A percentile compares a stretch with the other conserved stretches of the same genome.
Evolutionary conservation across 2,113 vertebrate species (phyloP).

Genomic region (Paralichthys olivaceus): DNA sequence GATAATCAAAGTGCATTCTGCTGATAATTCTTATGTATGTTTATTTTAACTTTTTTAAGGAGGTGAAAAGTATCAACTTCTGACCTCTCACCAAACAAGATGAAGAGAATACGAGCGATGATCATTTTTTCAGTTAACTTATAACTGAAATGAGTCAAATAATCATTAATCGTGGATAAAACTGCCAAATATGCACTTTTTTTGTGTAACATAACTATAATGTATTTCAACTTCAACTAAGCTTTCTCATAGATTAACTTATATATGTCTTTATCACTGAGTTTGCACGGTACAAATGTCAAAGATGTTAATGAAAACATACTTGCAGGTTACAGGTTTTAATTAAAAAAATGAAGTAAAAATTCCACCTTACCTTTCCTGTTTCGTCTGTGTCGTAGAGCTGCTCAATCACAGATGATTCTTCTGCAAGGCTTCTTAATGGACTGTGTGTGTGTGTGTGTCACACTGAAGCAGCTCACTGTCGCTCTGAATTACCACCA

Average conservation of each 20-base stretch:
- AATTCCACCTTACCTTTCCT: conserved; percentile 62
- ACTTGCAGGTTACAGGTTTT: neutral
- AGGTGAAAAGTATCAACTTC: neutral
- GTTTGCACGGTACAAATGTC: too few relatives aligned
- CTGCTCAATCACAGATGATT: conserved; percentile 27
- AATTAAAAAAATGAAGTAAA: neutral
- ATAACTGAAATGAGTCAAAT: too few relatives aligned
- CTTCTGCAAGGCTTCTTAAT: conserved; percentile 37
- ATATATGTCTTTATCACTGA: too few relatives aligned
- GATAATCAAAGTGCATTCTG: neutral
- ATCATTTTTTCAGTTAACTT: too few relatives aligned
- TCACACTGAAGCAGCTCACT: conserved; percentile 63
- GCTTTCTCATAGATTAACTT: too few relatives aligned
- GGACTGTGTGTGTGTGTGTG: conserved; percentile 21
- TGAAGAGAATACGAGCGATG: too few relatives aligned
- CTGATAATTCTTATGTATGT: neutral
- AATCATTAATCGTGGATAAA: too few relatives aligned
- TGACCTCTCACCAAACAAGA: too few relatives aligned
- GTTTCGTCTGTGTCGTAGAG: neutral
- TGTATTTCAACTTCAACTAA: too few relatives aligned
- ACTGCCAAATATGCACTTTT: too few relatives aligned
- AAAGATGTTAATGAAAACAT: neutral
- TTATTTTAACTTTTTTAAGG: neutral
- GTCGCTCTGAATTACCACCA: conserved; percentile 72
- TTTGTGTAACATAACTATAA: too few relatives aligned